phyloP scores from a whole-genome alignment of 1,140 invertebrate species.

The Stenopsyche tienmushanensis region DNA sequence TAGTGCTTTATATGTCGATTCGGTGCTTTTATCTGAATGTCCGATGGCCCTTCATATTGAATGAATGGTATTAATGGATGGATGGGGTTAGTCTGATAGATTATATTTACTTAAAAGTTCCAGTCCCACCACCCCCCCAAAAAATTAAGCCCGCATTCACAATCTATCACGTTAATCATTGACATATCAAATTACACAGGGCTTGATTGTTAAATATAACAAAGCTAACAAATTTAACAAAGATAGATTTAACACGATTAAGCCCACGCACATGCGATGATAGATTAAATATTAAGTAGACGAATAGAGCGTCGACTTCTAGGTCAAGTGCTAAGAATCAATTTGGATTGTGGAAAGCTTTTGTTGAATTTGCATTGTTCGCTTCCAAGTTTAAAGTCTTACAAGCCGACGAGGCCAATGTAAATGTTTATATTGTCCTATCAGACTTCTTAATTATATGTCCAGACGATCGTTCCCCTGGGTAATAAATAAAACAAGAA shows the following conservation, averaged over 20 bases:
- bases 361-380: too few species aligned
- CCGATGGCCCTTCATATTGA: too few species aligned
- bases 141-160: constrained; percentile 19
- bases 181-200: constrained; percentile 10
- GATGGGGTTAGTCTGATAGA: too few species aligned
- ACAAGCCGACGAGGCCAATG: too few species aligned
- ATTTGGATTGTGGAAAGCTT: neutral
- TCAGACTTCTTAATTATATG: neutral
- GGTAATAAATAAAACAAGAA: neutral
- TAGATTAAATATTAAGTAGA: too few species aligned
- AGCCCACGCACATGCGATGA: too few species aligned
- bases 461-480: neutral
- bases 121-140: neutral
- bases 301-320: neutral
- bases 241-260: neutral
- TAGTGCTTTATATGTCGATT: too few species aligned
- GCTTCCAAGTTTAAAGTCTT: too few species aligned
- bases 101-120: too few species aligned
- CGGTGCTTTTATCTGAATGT: too few species aligned
- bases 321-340: neutral
- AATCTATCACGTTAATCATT: constrained; percentile 14
- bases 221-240: neutral
- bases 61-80: too few species aligned
- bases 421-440: too few species aligned
- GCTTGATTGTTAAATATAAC: constrained; percentile 2